Conservation (phyloP, 1,140 invertebrate species). For the Stenopsyche tienmushanensis region DNA sequence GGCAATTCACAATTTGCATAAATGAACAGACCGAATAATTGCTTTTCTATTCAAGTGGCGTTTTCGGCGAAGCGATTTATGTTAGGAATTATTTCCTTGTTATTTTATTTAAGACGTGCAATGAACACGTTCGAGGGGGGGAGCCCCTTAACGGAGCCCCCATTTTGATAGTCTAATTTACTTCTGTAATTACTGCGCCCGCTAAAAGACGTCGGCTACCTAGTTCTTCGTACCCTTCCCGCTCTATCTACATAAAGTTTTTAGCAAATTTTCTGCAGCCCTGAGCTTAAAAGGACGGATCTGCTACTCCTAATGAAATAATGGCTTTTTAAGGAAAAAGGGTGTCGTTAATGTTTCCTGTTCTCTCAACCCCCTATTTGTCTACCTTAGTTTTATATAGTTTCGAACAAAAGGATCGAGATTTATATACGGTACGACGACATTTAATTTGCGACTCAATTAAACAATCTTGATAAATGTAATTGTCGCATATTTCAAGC, state of each 20-base stretch:
- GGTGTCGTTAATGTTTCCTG: constrained; percentile 26
- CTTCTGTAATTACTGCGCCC: constrained; percentile 38
- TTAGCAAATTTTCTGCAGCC: constrained; percentile 33
- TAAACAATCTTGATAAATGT: too few species aligned
- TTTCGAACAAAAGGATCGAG: too few species aligned
- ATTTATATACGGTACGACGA: not conserved
- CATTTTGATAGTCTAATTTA: constrained; percentile 42
- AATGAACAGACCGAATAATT: constrained; percentile 52
- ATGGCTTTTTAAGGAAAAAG: constrained; percentile 26
- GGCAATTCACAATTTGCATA: constrained; percentile 5
- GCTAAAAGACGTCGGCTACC: constrained; percentile 10
- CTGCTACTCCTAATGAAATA: constrained; percentile 25
- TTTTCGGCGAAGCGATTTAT: constrained; percentile 48
- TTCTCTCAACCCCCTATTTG: not conserved
- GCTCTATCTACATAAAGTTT: constrained; percentile 13
- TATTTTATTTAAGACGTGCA: constrained; percentile 53
- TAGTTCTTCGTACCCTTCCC: constrained; percentile 7
- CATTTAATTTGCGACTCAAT: too few species aligned
- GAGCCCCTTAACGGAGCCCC: constrained; percentile 7
- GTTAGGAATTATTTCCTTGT: constrained; percentile 57
- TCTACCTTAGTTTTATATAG: not conserved
- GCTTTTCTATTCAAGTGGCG: constrained; percentile 57
- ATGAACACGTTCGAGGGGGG: constrained; percentile 20
- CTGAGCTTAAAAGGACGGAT: constrained; percentile 19
- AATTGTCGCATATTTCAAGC: not conserved